Base-by-base conservation (phyloP, 2,797 vertebrate species). In the Hyperoplus immaculatus region DNA sequence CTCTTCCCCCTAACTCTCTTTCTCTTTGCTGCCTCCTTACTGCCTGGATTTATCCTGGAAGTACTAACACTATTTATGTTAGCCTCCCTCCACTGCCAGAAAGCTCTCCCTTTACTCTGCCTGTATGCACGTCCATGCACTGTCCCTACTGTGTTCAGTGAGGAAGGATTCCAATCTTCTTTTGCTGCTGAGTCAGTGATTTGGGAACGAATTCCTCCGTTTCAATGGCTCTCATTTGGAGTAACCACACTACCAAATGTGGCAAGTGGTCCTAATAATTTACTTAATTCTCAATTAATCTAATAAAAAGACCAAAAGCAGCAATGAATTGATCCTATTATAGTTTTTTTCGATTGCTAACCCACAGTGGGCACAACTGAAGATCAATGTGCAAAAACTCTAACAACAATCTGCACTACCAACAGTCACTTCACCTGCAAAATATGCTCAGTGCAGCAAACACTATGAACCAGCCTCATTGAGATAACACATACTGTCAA, bases 11-110 rank as follows among this genome's bases (percentile, higher is more conserved):
- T 68, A 72, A 50, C 12, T 60, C 65, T 16, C 45, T 42, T 42
- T 71, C 41, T 49, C 13, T 58, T 8, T 39, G 66, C 56, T 14
- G 47, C 58, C 6, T 62, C 67, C 18, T 41, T 43, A 38, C 78
- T 62, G 54, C 18, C 53, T 82, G 80, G 87, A 86, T 87, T 89
- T 82, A 87, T 90, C 65, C 86, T 88, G 81, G 86, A 87, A 82
- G 86, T 87, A 77, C 80, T 85, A 58, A 55, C 61, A 78, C 68
- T 90, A 81, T 93, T 92, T 93, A 87, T 90, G 86, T 87, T 80
- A 75, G 64, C 60, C 72, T 81, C 58, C 12, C 80, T 82, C 62
- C 81, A 84, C 89, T 85, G 85, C 83, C 83, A 80, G 76, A 76
- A 84, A 88, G 75, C 80, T 21, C 81, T 38, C 43, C 54, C 68